These are phyloP conservation scores for Diloba caeruleocephala DNA, from an alignment of 2,888 invertebrate species.

Conservation along the genomic window DNA sequence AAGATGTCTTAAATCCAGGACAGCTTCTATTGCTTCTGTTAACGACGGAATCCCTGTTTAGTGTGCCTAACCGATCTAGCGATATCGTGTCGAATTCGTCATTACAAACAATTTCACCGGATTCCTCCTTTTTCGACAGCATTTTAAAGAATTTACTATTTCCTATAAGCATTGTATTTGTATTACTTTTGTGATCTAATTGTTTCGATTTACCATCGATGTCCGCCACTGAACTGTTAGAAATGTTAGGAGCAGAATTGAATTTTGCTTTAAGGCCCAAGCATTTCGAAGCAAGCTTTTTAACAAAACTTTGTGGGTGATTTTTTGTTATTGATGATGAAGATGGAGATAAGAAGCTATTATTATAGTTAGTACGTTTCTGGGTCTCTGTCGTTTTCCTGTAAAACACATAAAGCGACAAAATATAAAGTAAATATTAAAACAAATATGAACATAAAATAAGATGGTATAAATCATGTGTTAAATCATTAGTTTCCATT, in stretches of 20 bases:
- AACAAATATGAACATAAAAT: conserved; percentile 38
- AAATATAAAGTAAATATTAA: conserved; percentile 71
- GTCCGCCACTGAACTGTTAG: conserved; percentile 77
- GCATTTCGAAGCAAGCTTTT: conserved; percentile 88
- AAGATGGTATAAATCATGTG: conserved; percentile 35
- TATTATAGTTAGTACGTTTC: conserved; percentile 82
- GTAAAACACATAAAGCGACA: conserved; percentile 86
- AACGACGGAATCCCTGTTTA: conserved; percentile 81
- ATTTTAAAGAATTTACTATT: conserved; percentile 86
- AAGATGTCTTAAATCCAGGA: conserved; percentile 84
- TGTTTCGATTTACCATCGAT: conserved; percentile 74
- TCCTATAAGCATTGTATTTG: conserved; percentile 80
- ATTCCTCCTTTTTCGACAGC: conserved; percentile 83
- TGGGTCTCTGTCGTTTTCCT: conserved; percentile 86
- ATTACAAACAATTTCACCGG: conserved; percentile 82
- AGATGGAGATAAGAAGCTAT: conserved; percentile 81
- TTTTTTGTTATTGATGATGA: conserved; percentile 83
- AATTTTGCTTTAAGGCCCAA: conserved; percentile 86
- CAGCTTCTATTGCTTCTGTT: conserved; percentile 86
- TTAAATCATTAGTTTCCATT: conserved; percentile 50
- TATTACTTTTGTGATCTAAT: conserved; percentile 69
- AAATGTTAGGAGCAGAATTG: conserved; percentile 86
- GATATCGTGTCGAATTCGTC: conserved; percentile 87
- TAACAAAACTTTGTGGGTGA: conserved; percentile 84
- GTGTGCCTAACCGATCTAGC: conserved; percentile 78